Base-by-base conservation (phyloP, 2,888 invertebrate genomes). In the Lasioglossum lativentre region DNA sequence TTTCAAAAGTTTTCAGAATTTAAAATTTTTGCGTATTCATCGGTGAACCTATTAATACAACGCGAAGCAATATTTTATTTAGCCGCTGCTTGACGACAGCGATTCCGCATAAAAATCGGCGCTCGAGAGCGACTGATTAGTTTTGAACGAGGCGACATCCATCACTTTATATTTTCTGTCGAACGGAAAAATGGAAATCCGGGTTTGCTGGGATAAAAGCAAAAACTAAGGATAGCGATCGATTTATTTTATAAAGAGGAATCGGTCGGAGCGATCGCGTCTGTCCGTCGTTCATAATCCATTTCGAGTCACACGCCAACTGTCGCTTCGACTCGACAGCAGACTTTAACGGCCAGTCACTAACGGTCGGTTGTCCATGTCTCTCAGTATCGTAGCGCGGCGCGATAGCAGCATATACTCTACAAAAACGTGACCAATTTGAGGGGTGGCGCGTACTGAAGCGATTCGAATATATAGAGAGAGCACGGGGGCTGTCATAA, bases 371-470 rank as follows among this genome's bases (percentile, higher is more conserved):
- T 87, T 82, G 82, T 85, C 76, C 83, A 85, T 79, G 79, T 77
- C 80, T 86, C 75, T 84, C 86, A 78, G 82, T 89, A 90, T 85
- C 76, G 85, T 45, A 52, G 70, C 40, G 12, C 38, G 34, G 38
- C 74, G 81, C 79, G 78, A 83, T 78, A 52, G 78, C 82, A 52
- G 78, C 82, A 66, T 76, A 73, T 63, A 40, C 81, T 76, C 68
- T 80, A 78, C 79, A 83, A 90, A 90, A 90, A 85, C 86, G 83
- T 86, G 90, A 88, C 88, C 84, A 90, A 90, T 88, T 84, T 78
- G 79, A 85, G 59, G 83, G 74, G 72, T 68, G 72, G 75, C 81
- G 82, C 80, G 79, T 80, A 82, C 74, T 47, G 83, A 76, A 75
- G 86, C 76, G 78, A 83, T 80, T 83, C 84, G 86, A 88, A 86